Conservation (phyloP, 2,888 invertebrate species). For the Acleris laterana region DNA sequence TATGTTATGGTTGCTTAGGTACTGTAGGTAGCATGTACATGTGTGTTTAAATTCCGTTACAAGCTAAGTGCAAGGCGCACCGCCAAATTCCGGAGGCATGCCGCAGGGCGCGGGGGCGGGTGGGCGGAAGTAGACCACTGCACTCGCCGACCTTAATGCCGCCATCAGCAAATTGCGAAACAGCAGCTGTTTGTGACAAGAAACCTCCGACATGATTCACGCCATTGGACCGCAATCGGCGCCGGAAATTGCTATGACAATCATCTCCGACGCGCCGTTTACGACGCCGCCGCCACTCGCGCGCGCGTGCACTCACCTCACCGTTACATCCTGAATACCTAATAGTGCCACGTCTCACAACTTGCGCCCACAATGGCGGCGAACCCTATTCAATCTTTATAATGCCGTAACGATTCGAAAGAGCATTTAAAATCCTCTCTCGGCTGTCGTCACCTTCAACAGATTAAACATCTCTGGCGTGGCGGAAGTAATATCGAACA, state of each 20-base stretch:
- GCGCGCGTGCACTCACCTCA: conserved; percentile 10
- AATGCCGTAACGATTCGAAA: conserved; percentile 43
- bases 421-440: conserved; percentile 33
- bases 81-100: conserved; percentile 76
- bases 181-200: conserved; percentile 79
- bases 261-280: conserved; percentile 54
- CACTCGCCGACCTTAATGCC: conserved; percentile 77
- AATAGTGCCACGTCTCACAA: conserved; percentile 20
- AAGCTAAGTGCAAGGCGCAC: conserved; percentile 72
- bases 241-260: conserved; percentile 63
- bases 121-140: conserved; percentile 62
- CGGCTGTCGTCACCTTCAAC: conserved; percentile 51
- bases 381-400: conserved; percentile 46
- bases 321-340: conserved; percentile 21
- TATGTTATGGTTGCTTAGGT: conserved; percentile 48
- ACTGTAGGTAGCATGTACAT: conserved; percentile 46
- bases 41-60: conserved; percentile 56
- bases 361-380: conserved; percentile 7
- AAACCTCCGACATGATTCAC: conserved; percentile 74
- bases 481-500: conserved; percentile 38
- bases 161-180: conserved; percentile 83
- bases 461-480: conserved; percentile 50
- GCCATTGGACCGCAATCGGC: conserved; percentile 66
- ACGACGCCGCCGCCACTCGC: conserved; percentile 44
- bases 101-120: conserved; percentile 61